Evolutionary conservation across 2,797 vertebrate species (phyloP), one percentile per base, ranked within the genome.

Genomic region (Enteromius anoplus): DNA sequence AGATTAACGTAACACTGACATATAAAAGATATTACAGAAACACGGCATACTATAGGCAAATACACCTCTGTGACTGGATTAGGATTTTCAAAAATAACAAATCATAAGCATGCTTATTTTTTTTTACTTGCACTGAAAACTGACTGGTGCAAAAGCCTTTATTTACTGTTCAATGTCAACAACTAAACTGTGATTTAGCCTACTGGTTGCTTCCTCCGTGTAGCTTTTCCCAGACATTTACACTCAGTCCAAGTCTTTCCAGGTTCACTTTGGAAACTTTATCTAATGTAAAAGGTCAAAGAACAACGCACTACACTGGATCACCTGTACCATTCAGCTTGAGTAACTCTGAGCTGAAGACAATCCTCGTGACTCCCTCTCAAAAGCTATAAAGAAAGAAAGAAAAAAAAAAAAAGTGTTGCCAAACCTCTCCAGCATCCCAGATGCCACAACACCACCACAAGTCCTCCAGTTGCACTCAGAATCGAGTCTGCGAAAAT

Each of bases 371-470:
- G 82, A 78, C 82, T 78, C 29, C 29, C 68, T 60, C n/a, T 83
- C 75, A 49, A 42, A 1, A 15, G 15, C 53, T 64, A 78, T 82
- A 66, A 75, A 81, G 15, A 17, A 5, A 49, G 17, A 49, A 47
- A 49, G 15, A 15, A 45, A 45, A 45, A 45, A 37, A 47, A 47
- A 49, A 53, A 53, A 66, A 68, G 47, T 21, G 6, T 55, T 55
- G 19, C 72, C 80, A 78, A 83, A 71, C 51, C 66, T 69, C 55
- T 75, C 66, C 32, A 65, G 45, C 68, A 79, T 79, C 82, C 55
- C 55, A 72, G 53, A 78, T 66, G 66, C 65, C 40, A 72, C 45
- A 77, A 70, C 26, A 26, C 26, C 29, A 78, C 26, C 32, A 80
- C 51, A 47, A 69, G 62, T 69, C 49, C 72, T 58, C 81, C 8